phyloP scores from a whole-genome alignment of 2,113 vertebrate genomes.

The Seriola rivoliana region DNA sequence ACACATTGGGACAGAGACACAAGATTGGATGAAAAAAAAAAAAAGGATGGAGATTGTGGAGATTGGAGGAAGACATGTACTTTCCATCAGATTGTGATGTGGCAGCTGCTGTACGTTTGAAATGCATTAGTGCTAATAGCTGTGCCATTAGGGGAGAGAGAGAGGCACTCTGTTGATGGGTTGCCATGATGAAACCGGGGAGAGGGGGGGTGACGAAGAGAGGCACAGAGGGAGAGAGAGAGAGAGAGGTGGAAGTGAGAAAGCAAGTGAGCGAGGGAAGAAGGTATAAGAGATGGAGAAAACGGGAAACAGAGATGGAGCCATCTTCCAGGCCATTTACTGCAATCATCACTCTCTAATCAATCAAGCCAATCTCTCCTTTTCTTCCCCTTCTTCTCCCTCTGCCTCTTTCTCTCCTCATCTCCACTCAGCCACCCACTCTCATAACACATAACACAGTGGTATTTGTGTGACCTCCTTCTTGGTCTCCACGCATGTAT shows the following conservation, averaged over 20 bases:
- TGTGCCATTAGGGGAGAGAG: slow-evolving; percentile 88
- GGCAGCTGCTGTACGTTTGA: slow-evolving; percentile 91
- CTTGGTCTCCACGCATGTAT: slow-evolving; percentile 25
- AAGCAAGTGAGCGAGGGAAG: slow-evolving; percentile 64
- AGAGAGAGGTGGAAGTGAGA: slow-evolving; percentile 52
- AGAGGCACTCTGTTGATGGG: slow-evolving; percentile 88
- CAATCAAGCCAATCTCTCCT: slow-evolving; percentile 81
- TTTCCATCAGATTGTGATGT: slow-evolving; percentile 85
- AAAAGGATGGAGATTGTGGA: slow-evolving; percentile 71
- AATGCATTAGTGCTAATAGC: slow-evolving; percentile 94
- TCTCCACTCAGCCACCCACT: slow-evolving; percentile 63
- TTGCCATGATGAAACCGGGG: slow-evolving; percentile 87
- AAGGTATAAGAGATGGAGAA: slow-evolving; percentile 72
- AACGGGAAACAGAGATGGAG: slow-evolving; percentile 80
- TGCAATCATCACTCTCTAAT: slow-evolving; percentile 88
- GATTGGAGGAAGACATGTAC: slow-evolving; percentile 77
- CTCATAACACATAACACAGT: slow-evolving; percentile 52
- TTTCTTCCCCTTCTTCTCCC: slow-evolving; percentile 51
- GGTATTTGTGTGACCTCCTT: slow-evolving; percentile 41
- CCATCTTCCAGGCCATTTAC: slow-evolving; percentile 89
- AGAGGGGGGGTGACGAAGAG: slow-evolving; percentile 68
- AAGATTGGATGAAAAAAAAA: slow-evolving; percentile 63
- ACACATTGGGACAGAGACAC: slow-evolving; percentile 45
- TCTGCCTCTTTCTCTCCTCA: slow-evolving; percentile 43
- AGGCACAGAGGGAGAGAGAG: slow-evolving; percentile 39